Evolutionary conservation across 2,113 vertebrate genomes (phyloP).

Genomic region (Planiliza haematocheilus): DNA sequence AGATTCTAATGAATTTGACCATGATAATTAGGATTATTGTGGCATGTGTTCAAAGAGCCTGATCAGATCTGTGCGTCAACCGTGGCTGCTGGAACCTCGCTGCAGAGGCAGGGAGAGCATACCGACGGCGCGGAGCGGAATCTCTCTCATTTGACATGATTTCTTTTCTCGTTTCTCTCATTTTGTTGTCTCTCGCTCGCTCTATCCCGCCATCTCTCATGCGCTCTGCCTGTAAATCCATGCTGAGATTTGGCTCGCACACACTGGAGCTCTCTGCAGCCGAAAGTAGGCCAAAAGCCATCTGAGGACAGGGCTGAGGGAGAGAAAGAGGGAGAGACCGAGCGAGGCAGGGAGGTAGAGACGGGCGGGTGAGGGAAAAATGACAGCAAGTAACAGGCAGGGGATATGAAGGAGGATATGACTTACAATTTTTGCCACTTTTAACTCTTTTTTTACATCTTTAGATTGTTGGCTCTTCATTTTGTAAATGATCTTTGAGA

Average conservation of each 20-base stretch:
- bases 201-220: conserved; percentile 38
- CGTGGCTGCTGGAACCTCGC: conserved; percentile 4
- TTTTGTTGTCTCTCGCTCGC: conserved; percentile 25
- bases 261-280: conserved; percentile 67
- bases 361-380: neutral
- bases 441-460: neutral
- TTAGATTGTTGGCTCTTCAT: neutral
- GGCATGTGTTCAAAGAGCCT: neutral
- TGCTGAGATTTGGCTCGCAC: conserved; percentile 68
- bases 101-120: neutral
- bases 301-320: conserved; percentile 73
- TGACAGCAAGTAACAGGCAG: neutral
- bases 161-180: conserved; percentile 11
- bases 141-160: conserved; percentile 22
- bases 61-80: conserved; percentile 1
- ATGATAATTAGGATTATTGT: conserved; percentile 1
- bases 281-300: conserved; percentile 84
- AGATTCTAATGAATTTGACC: neutral
- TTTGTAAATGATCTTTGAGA: neutral
- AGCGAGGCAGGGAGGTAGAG: neutral
- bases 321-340: conserved; percentile 25
- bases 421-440: neutral
- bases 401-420: neutral
- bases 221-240: conserved; percentile 67
- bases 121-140: conserved; percentile 5